phyloP scores from a whole-genome alignment of 2,888 invertebrate species.

The Adela reaumurella region DNA sequence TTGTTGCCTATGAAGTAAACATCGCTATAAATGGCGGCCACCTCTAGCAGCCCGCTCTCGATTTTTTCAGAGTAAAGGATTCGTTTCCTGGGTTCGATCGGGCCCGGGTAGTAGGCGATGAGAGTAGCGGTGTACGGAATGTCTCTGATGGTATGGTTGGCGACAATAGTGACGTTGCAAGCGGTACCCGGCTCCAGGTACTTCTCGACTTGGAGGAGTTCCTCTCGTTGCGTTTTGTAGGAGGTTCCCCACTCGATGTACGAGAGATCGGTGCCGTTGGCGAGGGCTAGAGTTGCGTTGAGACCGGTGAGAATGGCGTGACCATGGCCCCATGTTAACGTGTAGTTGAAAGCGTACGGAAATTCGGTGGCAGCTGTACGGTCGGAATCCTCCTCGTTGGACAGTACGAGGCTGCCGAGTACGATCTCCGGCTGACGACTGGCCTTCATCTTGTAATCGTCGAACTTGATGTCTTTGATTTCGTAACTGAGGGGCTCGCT shows the following conservation, averaged over 20 bases:
- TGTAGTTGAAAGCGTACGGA: constrained; percentile 66
- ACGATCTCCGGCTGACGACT: constrained; percentile 45
- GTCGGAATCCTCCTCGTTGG: constrained; percentile 53
- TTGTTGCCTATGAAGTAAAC: constrained; percentile 74
- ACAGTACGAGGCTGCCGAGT: constrained; percentile 47
- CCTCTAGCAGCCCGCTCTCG: constrained; percentile 65
- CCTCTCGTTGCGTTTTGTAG: constrained; percentile 50
- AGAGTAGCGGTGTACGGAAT: constrained; percentile 71
- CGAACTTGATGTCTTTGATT: constrained; percentile 62
- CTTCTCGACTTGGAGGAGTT: constrained; percentile 58
- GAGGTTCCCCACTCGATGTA: constrained; percentile 70
- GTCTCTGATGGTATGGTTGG: constrained; percentile 70
- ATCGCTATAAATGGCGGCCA: constrained; percentile 69
- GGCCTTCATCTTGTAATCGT: constrained; percentile 48
- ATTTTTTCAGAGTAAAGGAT: constrained; percentile 60
- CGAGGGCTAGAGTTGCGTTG: constrained; percentile 59
- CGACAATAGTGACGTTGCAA: constrained; percentile 74
- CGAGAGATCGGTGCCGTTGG: constrained; percentile 53
- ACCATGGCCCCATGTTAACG: constrained; percentile 76
- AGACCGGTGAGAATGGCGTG: constrained; percentile 70
- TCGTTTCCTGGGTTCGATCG: constrained; percentile 49
- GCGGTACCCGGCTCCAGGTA: constrained; percentile 74
- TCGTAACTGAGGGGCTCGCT: constrained; percentile 77
- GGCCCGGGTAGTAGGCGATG: constrained; percentile 65
- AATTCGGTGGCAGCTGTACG: constrained; percentile 70